Percentiles rank a stretch among this genome's conserved stretches.
phyloP scores from a whole-genome alignment of 2,797 vertebrate species.

The Melanotaenia maccullochi region DNA sequence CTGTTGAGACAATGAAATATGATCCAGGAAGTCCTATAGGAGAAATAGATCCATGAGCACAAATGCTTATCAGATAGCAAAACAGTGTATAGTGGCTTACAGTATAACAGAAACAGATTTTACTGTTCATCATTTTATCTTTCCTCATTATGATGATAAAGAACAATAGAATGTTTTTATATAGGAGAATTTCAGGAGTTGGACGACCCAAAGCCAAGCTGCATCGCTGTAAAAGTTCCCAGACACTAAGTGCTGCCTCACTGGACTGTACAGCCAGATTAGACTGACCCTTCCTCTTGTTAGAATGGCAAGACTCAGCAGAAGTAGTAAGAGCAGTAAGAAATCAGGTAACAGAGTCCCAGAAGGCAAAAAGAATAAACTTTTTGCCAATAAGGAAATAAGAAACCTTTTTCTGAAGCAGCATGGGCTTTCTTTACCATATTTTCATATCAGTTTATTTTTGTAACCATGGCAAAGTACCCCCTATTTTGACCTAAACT shows the following conservation, averaged over 20 bases:
- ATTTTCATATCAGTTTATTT: neutral
- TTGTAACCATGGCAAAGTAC: neutral
- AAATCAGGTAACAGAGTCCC: neutral
- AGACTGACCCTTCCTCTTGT: neutral
- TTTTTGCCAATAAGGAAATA: neutral
- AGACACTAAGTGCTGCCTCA: neutral
- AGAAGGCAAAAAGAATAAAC: neutral
- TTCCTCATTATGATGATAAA: neutral
- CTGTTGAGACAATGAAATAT: neutral
- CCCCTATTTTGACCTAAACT: neutral
- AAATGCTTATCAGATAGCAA: conserved; percentile 6
- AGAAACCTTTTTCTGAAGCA: conserved; percentile 1
- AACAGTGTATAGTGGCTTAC: neutral
- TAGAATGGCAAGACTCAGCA: neutral
- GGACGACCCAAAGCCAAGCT: neutral
- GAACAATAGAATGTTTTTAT: neutral
- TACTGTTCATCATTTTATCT: conserved; percentile 2
- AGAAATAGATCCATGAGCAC: neutral
- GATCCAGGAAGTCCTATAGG: conserved; percentile 1
- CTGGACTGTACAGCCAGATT: neutral
- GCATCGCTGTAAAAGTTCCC: neutral
- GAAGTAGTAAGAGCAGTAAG: neutral
- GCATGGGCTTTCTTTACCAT: neutral
- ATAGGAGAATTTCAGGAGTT: neutral
- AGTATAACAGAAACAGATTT: neutral